Percentiles rank a stretch among this genome's conserved stretches.
Evolutionary conservation across 1,140 invertebrate genomes (phyloP).

Genomic region (Drosophila mojavensis): DNA sequence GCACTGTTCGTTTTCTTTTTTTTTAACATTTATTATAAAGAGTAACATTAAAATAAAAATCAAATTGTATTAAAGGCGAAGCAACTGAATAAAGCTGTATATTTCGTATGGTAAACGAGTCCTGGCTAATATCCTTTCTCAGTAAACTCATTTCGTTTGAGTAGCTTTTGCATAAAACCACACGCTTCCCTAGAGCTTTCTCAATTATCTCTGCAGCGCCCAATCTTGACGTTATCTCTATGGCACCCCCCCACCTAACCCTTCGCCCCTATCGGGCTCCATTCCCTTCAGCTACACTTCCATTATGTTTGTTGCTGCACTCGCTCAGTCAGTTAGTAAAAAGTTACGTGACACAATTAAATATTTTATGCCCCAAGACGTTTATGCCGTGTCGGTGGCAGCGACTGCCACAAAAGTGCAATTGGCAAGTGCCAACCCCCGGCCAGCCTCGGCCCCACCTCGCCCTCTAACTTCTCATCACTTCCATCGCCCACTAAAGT

Average conservation of each 20-base stretch:
- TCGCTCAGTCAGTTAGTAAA: slow-evolving; percentile 66
- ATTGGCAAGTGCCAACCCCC: slow-evolving; percentile 66
- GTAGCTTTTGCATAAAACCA: slow-evolving; percentile 48
- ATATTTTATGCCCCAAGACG: slow-evolving; percentile 80
- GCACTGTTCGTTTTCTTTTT: slow-evolving; percentile 46
- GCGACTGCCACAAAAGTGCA: slow-evolving; percentile 72
- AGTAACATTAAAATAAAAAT: slow-evolving; percentile 36
- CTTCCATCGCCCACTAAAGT: slow-evolving; percentile 46
- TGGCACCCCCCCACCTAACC: too few relatives aligned
- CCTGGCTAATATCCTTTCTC: neutral
- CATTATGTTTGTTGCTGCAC: slow-evolving; percentile 30
- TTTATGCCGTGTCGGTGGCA: slow-evolving; percentile 58
- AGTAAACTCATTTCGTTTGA: slow-evolving; percentile 30
- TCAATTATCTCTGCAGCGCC: neutral
- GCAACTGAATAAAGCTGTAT: slow-evolving; percentile 75
- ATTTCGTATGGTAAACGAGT: slow-evolving; percentile 71
- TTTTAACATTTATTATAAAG: slow-evolving; percentile 59
- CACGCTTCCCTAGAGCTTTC: slow-evolving; percentile 31
- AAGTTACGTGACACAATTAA: slow-evolving; percentile 82
- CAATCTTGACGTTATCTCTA: slow-evolving; percentile 12
- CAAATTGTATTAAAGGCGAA: slow-evolving; percentile 71
- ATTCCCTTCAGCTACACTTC: neutral
- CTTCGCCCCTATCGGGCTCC: neutral
- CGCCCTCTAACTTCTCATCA: too few relatives aligned
- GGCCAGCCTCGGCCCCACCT: too few relatives aligned